These are phyloP conservation scores for Zygothrica quintamaculata DNA, from an alignment of 2,888 invertebrate genomes.

Conservation along the genomic window DNA sequence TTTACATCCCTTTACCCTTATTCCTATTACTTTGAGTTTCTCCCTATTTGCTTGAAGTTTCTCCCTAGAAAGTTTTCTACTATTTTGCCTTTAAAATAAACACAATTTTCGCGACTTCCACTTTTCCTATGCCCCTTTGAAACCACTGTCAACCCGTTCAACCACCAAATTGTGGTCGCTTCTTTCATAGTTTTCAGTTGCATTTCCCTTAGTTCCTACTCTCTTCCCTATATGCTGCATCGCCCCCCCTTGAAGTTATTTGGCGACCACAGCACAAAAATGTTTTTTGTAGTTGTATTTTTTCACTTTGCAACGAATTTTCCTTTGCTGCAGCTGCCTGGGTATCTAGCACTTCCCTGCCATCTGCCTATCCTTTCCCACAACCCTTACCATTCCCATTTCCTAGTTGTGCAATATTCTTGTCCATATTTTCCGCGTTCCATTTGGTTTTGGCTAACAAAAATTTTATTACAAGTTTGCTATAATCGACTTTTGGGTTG, in stretches of 20 bases:
- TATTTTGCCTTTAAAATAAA: constrained; percentile 56
- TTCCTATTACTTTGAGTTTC: no score
- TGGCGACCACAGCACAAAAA: constrained; percentile 7
- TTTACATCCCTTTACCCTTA: not conserved
- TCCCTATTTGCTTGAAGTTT: no score
- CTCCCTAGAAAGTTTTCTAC: constrained; percentile 11
- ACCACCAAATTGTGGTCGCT: constrained; percentile 50
- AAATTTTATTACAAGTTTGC: constrained; percentile 78
- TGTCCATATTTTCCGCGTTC: constrained; percentile 39
- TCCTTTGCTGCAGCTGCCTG: constrained; percentile 28
- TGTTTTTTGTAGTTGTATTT: constrained; percentile 35
- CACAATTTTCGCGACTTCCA: constrained; percentile 60
- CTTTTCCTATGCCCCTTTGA: no score
- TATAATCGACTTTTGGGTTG: constrained; percentile 73
- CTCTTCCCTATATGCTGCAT: not conserved
- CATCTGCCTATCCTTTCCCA: not conserved
- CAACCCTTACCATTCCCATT: no score
- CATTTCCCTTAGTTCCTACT: constrained; percentile 2
- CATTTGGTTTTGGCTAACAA: constrained; percentile 69
- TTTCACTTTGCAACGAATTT: constrained; percentile 39
- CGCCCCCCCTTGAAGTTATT: no score
- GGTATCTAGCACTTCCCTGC: not conserved
- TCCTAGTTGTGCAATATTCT: not conserved
- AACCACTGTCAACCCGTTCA: not conserved
- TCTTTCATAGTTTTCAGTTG: constrained; percentile 66